Percentiles rank a stretch among this genome's conserved stretches.
phyloP scores from a whole-genome alignment of 2,888 invertebrate genomes.

The Cremastobaeus sp. region DNA sequence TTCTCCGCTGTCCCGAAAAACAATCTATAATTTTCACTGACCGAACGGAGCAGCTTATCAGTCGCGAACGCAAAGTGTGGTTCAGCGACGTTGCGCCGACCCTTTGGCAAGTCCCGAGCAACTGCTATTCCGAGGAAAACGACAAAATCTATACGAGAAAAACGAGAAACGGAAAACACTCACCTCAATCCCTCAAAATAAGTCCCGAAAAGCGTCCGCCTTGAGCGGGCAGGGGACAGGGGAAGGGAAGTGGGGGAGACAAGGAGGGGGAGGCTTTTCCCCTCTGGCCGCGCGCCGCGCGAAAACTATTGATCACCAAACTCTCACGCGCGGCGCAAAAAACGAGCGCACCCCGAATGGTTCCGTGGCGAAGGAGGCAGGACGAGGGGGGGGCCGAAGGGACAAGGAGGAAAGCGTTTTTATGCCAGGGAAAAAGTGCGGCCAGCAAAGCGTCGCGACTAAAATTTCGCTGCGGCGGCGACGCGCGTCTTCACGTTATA shows the following conservation, averaged over 20 bases:
- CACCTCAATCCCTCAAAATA: constrained; percentile 39
- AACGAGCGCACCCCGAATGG: constrained; percentile 31
- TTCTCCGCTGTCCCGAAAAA: constrained; percentile 15
- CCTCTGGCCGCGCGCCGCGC: constrained; percentile 35
- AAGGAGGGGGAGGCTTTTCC: constrained; percentile 22
- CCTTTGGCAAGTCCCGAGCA: no score
- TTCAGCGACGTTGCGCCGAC: no score
- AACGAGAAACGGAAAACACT: no score
- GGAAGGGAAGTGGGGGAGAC: constrained; percentile 5
- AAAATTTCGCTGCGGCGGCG: constrained; percentile 1
- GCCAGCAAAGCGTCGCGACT: background rate
- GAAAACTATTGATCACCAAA: constrained; percentile 57
- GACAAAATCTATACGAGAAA: no score
- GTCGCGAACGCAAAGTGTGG: background rate
- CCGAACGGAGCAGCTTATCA: background rate
- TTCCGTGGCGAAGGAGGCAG: background rate
- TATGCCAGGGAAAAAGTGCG: constrained; percentile 5
- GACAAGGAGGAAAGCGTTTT: constrained; percentile 6
- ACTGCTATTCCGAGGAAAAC: no score
- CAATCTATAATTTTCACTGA: constrained; percentile 19
- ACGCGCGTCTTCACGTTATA: constrained; percentile 20
- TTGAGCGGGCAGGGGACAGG: constrained; percentile 16
- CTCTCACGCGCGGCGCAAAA: constrained; percentile 31
- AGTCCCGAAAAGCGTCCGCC: constrained; percentile 41
- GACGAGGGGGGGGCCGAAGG: background rate